Percentiles rank a stretch among this genome's conserved stretches.
Conservation (phyloP, 2,888 invertebrate genomes). For the Charanyca ferruginea region DNA sequence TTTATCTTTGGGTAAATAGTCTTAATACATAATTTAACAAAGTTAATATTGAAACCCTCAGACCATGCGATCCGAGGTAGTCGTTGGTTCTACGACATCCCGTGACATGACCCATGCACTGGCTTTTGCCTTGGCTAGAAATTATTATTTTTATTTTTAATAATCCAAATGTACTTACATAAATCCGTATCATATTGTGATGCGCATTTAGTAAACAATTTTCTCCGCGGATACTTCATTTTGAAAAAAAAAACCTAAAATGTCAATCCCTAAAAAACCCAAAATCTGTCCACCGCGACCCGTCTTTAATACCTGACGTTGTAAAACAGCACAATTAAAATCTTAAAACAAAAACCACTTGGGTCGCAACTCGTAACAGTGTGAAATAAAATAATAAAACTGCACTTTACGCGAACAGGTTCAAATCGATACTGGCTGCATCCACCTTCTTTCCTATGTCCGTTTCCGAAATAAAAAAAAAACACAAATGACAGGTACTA, state of each 20-base stretch:
- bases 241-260: constrained; percentile 49
- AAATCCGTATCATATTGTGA: constrained; percentile 76
- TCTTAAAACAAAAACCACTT: constrained; percentile 33
- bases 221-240: constrained; percentile 87
- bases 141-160: too few relatives aligned
- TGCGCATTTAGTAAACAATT: constrained; percentile 73
- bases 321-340: constrained; percentile 26
- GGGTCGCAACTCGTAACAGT: constrained; percentile 3
- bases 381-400: constrained; percentile 67
- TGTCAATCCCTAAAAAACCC: neutral
- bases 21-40: too few relatives aligned
- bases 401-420: constrained; percentile 87
- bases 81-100: too few relatives aligned
- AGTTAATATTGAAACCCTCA: too few relatives aligned
- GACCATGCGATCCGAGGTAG: too few relatives aligned
- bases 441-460: constrained; percentile 81
- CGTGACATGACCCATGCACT: too few relatives aligned
- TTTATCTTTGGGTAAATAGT: too few relatives aligned
- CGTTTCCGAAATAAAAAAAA: constrained; percentile 86
- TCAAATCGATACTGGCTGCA: constrained; percentile 84
- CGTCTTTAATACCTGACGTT: neutral
- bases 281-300: neutral
- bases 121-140: too few relatives aligned
- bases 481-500: constrained; percentile 80
- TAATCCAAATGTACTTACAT: constrained; percentile 75